Conservation (phyloP, 2,888 invertebrate genomes). For the Prenolepis imparis region DNA sequence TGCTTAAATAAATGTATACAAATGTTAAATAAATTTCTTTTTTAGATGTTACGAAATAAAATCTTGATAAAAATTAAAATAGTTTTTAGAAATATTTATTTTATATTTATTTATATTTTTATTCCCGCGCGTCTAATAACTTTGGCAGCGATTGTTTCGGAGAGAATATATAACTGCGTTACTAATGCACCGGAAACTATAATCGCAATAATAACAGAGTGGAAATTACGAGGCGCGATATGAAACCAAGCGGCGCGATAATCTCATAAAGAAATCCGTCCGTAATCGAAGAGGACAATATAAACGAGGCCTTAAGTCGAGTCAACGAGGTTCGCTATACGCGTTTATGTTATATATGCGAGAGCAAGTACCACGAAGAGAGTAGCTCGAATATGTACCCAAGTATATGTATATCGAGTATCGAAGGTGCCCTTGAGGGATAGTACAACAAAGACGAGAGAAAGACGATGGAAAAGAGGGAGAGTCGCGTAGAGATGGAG, state of each 20-base stretch:
- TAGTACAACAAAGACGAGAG: slow-evolving; percentile 46
- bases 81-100: not conserved
- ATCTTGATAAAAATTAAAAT: not conserved
- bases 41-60: not conserved
- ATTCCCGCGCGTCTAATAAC: not conserved
- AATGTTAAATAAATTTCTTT: not conserved
- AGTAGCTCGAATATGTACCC: slow-evolving; percentile 67
- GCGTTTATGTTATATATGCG: slow-evolving; percentile 56
- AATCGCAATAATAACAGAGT: not conserved
- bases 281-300: slow-evolving; percentile 55
- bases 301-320: slow-evolving; percentile 61
- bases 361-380: slow-evolving; percentile 63
- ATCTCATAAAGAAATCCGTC: slow-evolving; percentile 29
- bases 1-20: not conserved
- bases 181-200: not conserved
- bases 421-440: slow-evolving; percentile 70
- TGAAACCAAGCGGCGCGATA: slow-evolving; percentile 25
- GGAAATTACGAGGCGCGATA: slow-evolving; percentile 36
- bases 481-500: slow-evolving; percentile 44
- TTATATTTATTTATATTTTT: not conserved
- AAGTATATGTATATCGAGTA: slow-evolving; percentile 72
- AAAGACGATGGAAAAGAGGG: slow-evolving; percentile 38
- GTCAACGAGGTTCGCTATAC: slow-evolving; percentile 61
- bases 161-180: not conserved
- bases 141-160: not conserved